Evolutionary conservation across 1,140 invertebrate genomes (phyloP), one percentile per base, ranked within the genome.

Genomic region (Tenebrio molitor): DNA sequence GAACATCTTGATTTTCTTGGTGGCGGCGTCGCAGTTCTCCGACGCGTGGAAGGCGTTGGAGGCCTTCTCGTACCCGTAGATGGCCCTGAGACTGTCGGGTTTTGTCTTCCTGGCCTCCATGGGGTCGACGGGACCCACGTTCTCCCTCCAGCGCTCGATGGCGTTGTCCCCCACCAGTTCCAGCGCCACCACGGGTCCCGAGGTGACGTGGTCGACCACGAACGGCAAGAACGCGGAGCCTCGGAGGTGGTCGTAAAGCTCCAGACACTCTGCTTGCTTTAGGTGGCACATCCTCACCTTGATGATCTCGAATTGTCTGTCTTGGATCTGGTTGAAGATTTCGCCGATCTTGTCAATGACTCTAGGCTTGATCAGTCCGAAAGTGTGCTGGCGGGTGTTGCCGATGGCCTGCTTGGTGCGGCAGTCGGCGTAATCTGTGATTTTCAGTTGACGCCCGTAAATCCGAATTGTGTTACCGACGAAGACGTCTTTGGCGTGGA

Each of bases 21-120:
- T 77, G 33, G 91, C 92, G 41, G 86, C 84, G 66, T 88, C 86
- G 10, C 82, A 71, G 75, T 80, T 86, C 41, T 88, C 83, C 4
- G 94, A 89, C 19, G 88, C 89, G 85, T 96, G 90, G 58, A 92
- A 87, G 25, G 88, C 92, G 85, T 95, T 93, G 65, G 85, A 82
- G 17, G 90, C 86, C 10, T 85, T 83, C 79, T 95, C 91, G 77
- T 82, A 87, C n/a, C 93, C 93, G 86, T 91, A 96, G 68, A 88
- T 78, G 3, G 90, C 89, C 79, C 92, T 86, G 17, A 96, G 82
- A 36, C 89, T 89, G 0, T 86, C 84, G 1, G 93, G 88, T 34
- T 85, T 67, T 14, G 81, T 46, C 83, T 82, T 69, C 81, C 79
- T 84, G 10, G 91, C 92, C 75, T 87, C 85, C 0, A 83, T 73